Evolutionary conservation across 2,113 vertebrate species (phyloP), one percentile per base, ranked within the genome.

Genomic region (Sapajus apella): DNA sequence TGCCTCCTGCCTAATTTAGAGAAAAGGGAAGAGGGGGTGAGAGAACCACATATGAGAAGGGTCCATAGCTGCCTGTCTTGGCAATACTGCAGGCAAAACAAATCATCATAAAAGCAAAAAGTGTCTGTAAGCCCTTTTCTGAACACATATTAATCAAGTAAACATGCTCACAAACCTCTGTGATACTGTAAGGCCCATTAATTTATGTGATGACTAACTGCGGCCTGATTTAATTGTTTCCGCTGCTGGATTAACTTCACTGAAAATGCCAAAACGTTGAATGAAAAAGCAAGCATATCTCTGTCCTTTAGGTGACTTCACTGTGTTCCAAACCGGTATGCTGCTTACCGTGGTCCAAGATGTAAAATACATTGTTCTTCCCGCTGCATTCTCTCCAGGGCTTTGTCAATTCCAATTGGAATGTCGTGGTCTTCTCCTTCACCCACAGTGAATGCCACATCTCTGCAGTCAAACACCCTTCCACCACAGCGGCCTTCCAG

Each of bases 311-410:
- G 75, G 47, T 3, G 61, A 90, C 21, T 10, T 47, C 66, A 21
- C 52, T 16, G 32, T 23, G 23, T 18, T 43, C 43, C 32, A 82
- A 35, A 37, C 5, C 35, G 6, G 18, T 5, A 37, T 1, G 35
- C 66, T 81, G 96, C 99, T 98, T 98, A 99, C 99, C 99, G 99
- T 96, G 99, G 98, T 96, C 99, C 98, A 43, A 99, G 98, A 97
- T 99, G 98, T 93, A 99, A 98, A 87, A 99, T 7, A 91, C 99
- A 99, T 79, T 99, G 99, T 90, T 99, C 99, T 98, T 99, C 99
- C 93, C 98, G 99, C 98, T 99, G 99, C 99, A 99, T 99, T 97
- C 99, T 99, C 98, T 99, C 99, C 98, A 99, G 99, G 91, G 99
- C 99, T 95, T 99, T 99, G 98, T 99, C 99, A 0, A 99, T 99